Base-by-base conservation (phyloP, 2,888 invertebrate species). In the Netelia fuscicornis region DNA sequence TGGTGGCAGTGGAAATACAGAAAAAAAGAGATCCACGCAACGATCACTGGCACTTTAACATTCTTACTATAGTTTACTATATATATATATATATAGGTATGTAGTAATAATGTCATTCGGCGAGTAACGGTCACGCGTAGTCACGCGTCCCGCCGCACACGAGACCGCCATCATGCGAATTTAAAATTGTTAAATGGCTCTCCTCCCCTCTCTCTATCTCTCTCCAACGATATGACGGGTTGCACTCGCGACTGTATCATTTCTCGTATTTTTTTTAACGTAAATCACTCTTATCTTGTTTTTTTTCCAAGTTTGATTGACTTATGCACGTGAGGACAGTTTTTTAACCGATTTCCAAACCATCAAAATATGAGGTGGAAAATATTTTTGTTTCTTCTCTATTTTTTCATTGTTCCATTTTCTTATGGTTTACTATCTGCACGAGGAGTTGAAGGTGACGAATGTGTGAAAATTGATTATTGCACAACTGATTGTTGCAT, bases 101-200 rank as follows among this genome's bases (percentile, higher is more conserved):
- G 56, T 64, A 60, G 37, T 60, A 74, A 23, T 67, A 72, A 64
- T 83, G 65, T 67, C 58, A 65, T 78, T 74, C 44, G 25, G 60
- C 54, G 64, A 68, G 81, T 87, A 86, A 87, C 86, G 87, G 86
- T 89, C 84, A 87, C 85, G 89, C 88, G 89, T 92, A 87, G 86
- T 89, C 84, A 87, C 85, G 89, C 88, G 89, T 92, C 91, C 92
- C 92, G 92, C 92, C 92, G 85, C 71, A 75, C 74, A 52, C 48
- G 70, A 78, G 92, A 91, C 90, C 92, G 92, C 92, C 92, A 92
- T 92, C 87, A 91, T 90, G 89, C 89, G 90, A 81, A 87, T 89
- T 92, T 92, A 92, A 92, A 92, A 93, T 90, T 86, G 83, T 89
- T 89, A 87, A 85, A 85, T 86, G 76, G 81, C 82, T 83, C 64